Base-by-base conservation (phyloP, 2,888 invertebrate species). In the Erannis defoliaria region DNA sequence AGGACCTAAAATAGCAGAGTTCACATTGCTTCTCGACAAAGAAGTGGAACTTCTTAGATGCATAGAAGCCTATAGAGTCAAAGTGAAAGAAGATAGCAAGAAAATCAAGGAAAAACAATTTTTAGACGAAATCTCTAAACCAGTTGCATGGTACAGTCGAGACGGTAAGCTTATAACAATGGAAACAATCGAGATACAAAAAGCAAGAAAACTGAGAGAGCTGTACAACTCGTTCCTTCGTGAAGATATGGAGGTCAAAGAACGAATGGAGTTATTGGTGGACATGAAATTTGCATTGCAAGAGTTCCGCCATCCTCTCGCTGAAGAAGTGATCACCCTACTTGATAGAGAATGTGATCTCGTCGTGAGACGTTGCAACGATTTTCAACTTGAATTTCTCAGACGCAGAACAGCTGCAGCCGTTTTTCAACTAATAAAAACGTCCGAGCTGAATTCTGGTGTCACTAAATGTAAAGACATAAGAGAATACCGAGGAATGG, bases 131-230 rank as follows among this genome's bases (percentile, higher is more conserved):
- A 94, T 96, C 77, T 95, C 96, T 3, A 94, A 94, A 68, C 96
- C 98, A 0, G 94, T 96, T 40, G 94, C 95, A 58, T 97, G 97
- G 96, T 94, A 94, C 63, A 95, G 96, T 31, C 95, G 95, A 72
- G 96, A 96, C 76, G 96, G 96, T 18, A 93, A 90, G 62, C 80
- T 94, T 33, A 94, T 97, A 16, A 94, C 96, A 68, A 96, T 98
- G 96, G 96, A 98, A 71, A 96, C 97, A 0, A 81, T 97, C 51
- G 96, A 96, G 81, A 96, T 96, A 18, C 97, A 97, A 77, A 95
- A 95, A 73, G 97, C 97, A 14, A 94, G 95, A 51, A 96, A 96
- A 76, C 93, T 97, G 45, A 95, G 95, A 59, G 95, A 95, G 71
- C 89, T 97, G 14, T 97, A 97, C 80, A 94, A 95, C 73, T 94